These are phyloP conservation scores for Cynopterus brachyotis DNA, from an alignment of 2,113 vertebrate genomes.

Conservation along the genomic window DNA sequence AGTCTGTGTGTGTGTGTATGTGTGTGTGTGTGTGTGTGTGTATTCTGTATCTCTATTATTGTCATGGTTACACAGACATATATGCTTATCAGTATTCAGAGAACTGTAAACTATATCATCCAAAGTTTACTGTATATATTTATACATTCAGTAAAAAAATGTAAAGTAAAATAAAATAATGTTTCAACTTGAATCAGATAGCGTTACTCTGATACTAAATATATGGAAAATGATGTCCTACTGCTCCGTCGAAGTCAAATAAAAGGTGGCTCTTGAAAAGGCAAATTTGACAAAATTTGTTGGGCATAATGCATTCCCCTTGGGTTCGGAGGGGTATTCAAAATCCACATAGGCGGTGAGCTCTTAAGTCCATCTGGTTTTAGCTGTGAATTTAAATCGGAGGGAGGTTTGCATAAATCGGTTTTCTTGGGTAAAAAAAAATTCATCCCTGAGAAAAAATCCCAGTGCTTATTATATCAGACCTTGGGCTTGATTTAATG, in stretches of 20 bases:
- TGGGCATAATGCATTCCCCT: no score
- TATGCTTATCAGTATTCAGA: not conserved
- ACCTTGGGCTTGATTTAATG: constrained; percentile 29
- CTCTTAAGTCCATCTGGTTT: not conserved
- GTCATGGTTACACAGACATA: not conserved
- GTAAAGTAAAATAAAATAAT: not conserved
- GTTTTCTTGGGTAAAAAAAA: not conserved
- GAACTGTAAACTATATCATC: not conserved
- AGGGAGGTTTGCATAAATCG: not conserved
- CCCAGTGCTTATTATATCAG: not conserved
- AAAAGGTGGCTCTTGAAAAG: not conserved
- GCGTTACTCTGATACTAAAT: not conserved
- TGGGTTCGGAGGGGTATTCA: not conserved
- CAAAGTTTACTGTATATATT: not conserved
- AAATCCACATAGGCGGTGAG: not conserved
- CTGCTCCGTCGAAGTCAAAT: not conserved
- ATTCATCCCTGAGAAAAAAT: not conserved
- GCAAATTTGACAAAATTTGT: not conserved
- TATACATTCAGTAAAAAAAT: not conserved
- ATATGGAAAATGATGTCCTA: not conserved
- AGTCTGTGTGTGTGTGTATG: not conserved
- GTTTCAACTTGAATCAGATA: not conserved
- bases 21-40: not conserved
- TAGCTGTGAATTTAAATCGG: not conserved
- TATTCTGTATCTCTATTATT: not conserved